Evolutionary conservation across 1,140 invertebrate species (phyloP).

Genomic region (Telenomus remus): DNA sequence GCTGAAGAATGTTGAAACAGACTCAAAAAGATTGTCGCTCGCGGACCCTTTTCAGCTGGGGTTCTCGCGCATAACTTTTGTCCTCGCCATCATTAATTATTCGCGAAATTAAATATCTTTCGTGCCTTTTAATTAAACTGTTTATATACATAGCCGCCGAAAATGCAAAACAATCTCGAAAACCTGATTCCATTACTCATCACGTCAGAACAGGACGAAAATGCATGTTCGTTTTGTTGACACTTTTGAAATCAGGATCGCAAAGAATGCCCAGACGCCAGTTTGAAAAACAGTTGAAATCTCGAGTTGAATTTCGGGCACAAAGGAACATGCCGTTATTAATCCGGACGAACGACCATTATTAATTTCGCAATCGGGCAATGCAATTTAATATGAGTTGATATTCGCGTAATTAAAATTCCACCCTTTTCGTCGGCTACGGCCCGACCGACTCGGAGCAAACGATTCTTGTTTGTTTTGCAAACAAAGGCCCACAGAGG

Average conservation of each 20-base stretch:
- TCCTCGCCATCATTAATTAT: slow-evolving; percentile 67
- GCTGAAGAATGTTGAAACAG: slow-evolving; percentile 44
- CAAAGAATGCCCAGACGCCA: background rate
- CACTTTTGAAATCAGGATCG: slow-evolving; percentile 30
- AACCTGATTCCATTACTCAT: too few relatives aligned
- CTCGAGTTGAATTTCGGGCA: slow-evolving; percentile 45
- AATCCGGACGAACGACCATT: slow-evolving; percentile 56
- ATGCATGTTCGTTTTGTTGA: slow-evolving; percentile 29
- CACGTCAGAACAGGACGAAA: too few relatives aligned
- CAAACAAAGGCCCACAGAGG: slow-evolving; percentile 67
- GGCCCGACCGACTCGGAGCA: slow-evolving; percentile 62
- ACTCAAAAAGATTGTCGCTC: slow-evolving; percentile 37
- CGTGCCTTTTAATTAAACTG: slow-evolving; percentile 71
- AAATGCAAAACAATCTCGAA: slow-evolving; percentile 12
- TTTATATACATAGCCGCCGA: slow-evolving; percentile 61
- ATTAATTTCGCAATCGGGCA: slow-evolving; percentile 61
- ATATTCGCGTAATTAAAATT: slow-evolving; percentile 74
- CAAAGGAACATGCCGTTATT: slow-evolving; percentile 55
- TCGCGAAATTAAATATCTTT: slow-evolving; percentile 72
- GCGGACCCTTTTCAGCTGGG: slow-evolving; percentile 23
- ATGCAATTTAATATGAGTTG: slow-evolving; percentile 65
- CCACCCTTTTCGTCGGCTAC: slow-evolving; percentile 57
- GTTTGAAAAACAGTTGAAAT: background rate
- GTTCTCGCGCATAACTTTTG: slow-evolving; percentile 62
- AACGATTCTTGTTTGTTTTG: slow-evolving; percentile 74